Evolutionary conservation across 2,797 vertebrate genomes (phyloP).

Genomic region (Neomorphus geoffroyi): DNA sequence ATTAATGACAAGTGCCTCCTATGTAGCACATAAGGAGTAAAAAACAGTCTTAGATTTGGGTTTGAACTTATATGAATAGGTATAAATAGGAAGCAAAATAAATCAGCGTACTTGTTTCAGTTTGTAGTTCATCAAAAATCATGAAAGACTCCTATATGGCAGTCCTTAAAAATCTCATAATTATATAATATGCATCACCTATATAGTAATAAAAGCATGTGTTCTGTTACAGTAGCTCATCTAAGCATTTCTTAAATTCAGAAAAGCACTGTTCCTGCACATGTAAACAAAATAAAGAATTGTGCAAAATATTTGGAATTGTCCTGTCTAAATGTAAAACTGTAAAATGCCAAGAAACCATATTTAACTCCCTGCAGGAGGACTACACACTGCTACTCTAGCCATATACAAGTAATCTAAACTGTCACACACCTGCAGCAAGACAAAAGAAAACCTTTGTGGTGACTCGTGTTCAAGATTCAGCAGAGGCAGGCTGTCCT

Average conservation of each 20-base stretch:
- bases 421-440: slow-evolving; percentile 19
- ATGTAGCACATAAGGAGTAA: background rate
- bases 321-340: background rate
- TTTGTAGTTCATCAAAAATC: background rate
- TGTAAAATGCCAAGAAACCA: background rate
- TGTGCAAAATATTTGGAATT: background rate
- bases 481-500: slow-evolving; percentile 24
- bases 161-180: background rate
- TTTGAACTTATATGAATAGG: background rate
- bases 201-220: background rate
- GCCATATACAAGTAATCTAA: background rate
- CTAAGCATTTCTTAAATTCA: background rate
- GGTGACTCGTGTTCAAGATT: background rate
- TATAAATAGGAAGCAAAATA: background rate
- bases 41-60: background rate
- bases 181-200: background rate
- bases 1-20: background rate
- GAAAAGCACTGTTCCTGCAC: background rate
- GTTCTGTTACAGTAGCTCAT: background rate
- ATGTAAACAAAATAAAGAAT: background rate
- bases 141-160: background rate
- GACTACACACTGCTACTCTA: background rate
- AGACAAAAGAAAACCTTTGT: slow-evolving; percentile 7
- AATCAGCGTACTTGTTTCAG: background rate
- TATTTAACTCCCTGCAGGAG: background rate